Percentiles rank a stretch among this genome's conserved stretches.
phyloP scores from a whole-genome alignment of 2,797 vertebrate species.

The Rhynchotus rufescens region DNA sequence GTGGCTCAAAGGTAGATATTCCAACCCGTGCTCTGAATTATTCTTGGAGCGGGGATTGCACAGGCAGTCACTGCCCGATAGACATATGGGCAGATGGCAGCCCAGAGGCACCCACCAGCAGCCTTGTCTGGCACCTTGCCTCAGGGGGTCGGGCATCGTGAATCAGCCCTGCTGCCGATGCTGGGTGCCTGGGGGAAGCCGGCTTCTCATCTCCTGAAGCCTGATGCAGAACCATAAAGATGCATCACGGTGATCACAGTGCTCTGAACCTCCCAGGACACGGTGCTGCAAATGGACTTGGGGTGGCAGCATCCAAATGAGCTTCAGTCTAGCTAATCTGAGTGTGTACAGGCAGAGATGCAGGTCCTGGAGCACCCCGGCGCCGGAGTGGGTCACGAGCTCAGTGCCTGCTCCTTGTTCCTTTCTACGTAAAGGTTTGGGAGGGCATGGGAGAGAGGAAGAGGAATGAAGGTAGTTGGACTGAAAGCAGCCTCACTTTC shows the following conservation, averaged over 20 bases:
- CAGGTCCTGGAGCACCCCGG: neutral
- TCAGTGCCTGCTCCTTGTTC: neutral
- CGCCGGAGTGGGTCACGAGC: neutral
- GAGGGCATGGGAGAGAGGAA: neutral
- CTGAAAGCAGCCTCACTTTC: neutral
- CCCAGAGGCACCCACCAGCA: constrained; percentile 42
- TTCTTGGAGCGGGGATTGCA: neutral
- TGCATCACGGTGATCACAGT: rapidly evolving
- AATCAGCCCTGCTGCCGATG: constrained; percentile 27
- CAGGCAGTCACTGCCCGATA: constrained; percentile 16
- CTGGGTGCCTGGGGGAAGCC: neutral
- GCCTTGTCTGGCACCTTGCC: constrained; percentile 56
- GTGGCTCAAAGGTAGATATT: neutral
- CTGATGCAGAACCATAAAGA: neutral
- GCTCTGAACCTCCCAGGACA: rapidly evolving
- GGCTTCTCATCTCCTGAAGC: neutral
- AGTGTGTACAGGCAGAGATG: neutral
- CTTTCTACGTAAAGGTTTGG: neutral
- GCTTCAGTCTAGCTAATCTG: neutral
- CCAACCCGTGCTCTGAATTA: neutral
- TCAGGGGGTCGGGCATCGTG: neutral
- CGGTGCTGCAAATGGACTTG: neutral
- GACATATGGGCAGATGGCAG: constrained; percentile 58
- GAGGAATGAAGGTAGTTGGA: neutral
- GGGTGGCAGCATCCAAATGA: neutral